Percentiles rank a stretch among this genome's conserved stretches.
These are phyloP conservation scores for Zaprionus camerounensis DNA, from an alignment of 1,140 invertebrate genomes.

Conservation along the genomic window DNA sequence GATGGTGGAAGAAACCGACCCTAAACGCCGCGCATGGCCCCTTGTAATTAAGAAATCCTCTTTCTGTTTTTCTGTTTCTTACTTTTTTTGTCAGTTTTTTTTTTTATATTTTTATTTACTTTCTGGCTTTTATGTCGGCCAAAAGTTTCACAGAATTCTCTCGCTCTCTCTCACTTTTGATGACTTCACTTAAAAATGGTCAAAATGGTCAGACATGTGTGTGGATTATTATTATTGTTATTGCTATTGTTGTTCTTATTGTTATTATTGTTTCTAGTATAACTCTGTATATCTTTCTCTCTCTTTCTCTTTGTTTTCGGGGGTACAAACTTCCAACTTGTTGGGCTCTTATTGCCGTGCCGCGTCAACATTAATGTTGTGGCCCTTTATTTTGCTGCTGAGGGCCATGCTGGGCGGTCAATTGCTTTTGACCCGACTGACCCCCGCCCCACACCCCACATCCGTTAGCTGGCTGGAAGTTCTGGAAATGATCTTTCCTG, in stretches of 20 bases:
- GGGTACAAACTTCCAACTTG: constrained; percentile 51
- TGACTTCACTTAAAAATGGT: constrained; percentile 76
- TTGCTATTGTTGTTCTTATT: constrained; percentile 68
- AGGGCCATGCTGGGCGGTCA: constrained; percentile 64
- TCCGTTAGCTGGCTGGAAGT: constrained; percentile 57
- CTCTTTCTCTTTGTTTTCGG: constrained; percentile 16
- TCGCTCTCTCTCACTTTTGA: constrained; percentile 49
- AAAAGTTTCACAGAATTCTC: constrained; percentile 78
- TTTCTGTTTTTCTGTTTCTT: constrained; percentile 61
- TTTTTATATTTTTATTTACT: constrained; percentile 18
- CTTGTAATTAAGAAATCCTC: constrained; percentile 81
- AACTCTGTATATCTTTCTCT: constrained; percentile 12
- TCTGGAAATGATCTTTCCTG: constrained; percentile 71
- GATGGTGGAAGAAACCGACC: constrained; percentile 64
- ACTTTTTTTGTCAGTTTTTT: constrained; percentile 29
- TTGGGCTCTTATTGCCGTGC: constrained; percentile 59
- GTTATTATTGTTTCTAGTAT: constrained; percentile 72
- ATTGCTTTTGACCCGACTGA: constrained; percentile 74
- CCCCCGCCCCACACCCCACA: constrained; percentile 30
- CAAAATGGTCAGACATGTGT: constrained; percentile 74
- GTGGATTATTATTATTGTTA: constrained; percentile 32
- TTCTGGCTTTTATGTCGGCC: constrained; percentile 67
- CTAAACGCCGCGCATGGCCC: constrained; percentile 60
- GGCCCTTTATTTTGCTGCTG: constrained; percentile 49
- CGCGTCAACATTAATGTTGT: constrained; percentile 59